Evolutionary conservation across 2,113 vertebrate species (phyloP).

Genomic region (Anas platyrhynchos): DNA sequence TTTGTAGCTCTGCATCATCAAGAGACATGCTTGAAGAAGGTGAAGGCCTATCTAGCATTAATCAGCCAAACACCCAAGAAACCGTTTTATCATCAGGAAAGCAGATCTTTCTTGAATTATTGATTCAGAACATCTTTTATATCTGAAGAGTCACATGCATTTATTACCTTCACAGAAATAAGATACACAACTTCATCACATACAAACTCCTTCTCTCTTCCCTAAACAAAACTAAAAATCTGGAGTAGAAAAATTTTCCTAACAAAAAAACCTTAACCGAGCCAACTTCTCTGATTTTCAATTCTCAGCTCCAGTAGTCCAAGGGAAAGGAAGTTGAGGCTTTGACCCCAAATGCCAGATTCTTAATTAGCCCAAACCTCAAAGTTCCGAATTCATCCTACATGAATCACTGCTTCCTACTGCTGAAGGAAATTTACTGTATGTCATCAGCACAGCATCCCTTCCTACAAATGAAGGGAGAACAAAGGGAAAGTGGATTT

Average conservation of each 20-base stretch:
- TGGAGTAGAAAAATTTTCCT: neutral
- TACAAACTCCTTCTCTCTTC: neutral
- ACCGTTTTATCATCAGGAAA: neutral
- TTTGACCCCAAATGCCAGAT: neutral
- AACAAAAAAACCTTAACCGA: neutral
- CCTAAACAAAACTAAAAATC: neutral
- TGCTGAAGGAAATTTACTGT: neutral
- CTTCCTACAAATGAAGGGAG: neutral
- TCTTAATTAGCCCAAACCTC: neutral
- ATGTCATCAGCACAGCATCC: neutral
- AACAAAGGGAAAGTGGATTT: neutral
- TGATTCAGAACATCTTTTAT: neutral
- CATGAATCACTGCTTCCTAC: neutral
- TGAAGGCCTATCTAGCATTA: neutral
- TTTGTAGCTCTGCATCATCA: neutral
- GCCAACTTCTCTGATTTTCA: neutral
- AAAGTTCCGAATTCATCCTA: neutral
- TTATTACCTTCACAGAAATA: neutral
- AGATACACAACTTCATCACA: neutral
- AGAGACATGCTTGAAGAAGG: neutral
- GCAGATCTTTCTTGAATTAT: neutral
- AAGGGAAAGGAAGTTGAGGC: neutral
- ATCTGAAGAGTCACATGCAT: neutral
- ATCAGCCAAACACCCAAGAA: neutral
- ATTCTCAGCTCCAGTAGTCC: neutral